Percentiles rank a stretch among this genome's conserved stretches.
Evolutionary conservation across 2,113 vertebrate genomes (phyloP).

Genomic region (Lates calcarifer): DNA sequence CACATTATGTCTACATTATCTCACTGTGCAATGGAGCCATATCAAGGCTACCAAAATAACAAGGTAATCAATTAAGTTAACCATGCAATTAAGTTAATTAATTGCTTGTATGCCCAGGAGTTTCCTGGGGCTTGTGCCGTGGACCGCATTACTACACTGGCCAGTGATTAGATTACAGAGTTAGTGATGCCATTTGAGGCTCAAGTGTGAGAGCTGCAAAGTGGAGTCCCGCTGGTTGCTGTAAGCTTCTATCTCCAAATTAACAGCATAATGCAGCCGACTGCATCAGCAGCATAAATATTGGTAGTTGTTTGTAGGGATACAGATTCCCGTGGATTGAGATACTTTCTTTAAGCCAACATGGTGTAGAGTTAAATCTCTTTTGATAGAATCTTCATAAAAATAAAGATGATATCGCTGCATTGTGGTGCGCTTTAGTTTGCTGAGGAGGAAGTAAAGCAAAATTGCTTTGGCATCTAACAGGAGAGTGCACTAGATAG

Average conservation of each 20-base stretch:
- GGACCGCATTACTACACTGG: conserved; percentile 70
- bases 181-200: conserved; percentile 70
- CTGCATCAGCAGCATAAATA: conserved; percentile 16
- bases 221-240: conserved; percentile 68
- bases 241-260: conserved; percentile 48
- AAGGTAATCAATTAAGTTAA: conserved; percentile 84
- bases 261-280: conserved; percentile 35
- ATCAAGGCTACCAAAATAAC: conserved; percentile 78
- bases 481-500: conserved; percentile 14
- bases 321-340: not conserved
- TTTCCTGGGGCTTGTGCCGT: conserved; percentile 69
- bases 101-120: conserved; percentile 80
- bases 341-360: conserved; percentile 2
- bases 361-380: conserved; percentile 6
- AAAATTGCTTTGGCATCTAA: conserved; percentile 17
- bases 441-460: conserved; percentile 5
- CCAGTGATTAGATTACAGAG: conserved; percentile 80
- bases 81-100: conserved; percentile 83
- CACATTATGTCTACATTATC: conserved; percentile 76
- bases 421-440: not conserved
- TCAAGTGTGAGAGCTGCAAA: conserved; percentile 67
- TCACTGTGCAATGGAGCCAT: conserved; percentile 68
- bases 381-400: conserved; percentile 22
- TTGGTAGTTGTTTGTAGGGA: not conserved
- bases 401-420: conserved; percentile 10